Conservation (phyloP, 2,888 invertebrate genomes). For the Crioceris asparagi region DNA sequence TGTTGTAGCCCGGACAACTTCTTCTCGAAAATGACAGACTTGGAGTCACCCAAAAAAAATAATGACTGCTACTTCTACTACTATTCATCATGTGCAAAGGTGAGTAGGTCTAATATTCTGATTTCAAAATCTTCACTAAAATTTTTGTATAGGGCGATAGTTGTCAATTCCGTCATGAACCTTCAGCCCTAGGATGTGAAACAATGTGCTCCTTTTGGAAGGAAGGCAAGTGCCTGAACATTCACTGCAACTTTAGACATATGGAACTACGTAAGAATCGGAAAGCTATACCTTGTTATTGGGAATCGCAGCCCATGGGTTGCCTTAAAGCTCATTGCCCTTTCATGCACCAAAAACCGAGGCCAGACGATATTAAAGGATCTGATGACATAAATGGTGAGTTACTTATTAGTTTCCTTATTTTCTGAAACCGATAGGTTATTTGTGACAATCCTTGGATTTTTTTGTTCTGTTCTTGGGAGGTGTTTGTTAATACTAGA, state of each 20-base stretch:
- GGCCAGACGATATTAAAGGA: conserved; percentile 24
- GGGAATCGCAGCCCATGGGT: conserved; percentile 77
- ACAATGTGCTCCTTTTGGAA: conserved; percentile 73
- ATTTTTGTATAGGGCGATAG: conserved; percentile 58
- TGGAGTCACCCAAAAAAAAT: conserved; percentile 65
- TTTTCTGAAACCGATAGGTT: no score
- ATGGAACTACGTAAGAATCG: conserved; percentile 80
- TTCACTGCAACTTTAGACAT: conserved; percentile 71
- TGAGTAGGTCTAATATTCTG: conserved; percentile 34
- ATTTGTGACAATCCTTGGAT: no score
- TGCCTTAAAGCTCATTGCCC: conserved; percentile 79
- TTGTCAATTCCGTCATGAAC: conserved; percentile 78
- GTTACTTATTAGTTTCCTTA: no score
- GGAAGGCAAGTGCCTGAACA: conserved; percentile 67
- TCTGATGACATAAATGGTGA: no score
- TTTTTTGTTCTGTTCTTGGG: no score
- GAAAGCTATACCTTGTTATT: conserved; percentile 74
- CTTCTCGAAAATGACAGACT: conserved; percentile 40
- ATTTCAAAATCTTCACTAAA: neutral
- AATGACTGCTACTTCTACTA: conserved; percentile 86
- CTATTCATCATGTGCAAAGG: conserved; percentile 78
- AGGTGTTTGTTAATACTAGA: no score
- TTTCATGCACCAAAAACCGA: conserved; percentile 56
- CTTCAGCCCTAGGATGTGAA: conserved; percentile 72
- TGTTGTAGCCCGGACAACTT: conserved; percentile 38